Evolutionary conservation across 2,888 invertebrate species (phyloP), one percentile per base, ranked within the genome.

Genomic region (Hirtodrosophila cameraria): DNA sequence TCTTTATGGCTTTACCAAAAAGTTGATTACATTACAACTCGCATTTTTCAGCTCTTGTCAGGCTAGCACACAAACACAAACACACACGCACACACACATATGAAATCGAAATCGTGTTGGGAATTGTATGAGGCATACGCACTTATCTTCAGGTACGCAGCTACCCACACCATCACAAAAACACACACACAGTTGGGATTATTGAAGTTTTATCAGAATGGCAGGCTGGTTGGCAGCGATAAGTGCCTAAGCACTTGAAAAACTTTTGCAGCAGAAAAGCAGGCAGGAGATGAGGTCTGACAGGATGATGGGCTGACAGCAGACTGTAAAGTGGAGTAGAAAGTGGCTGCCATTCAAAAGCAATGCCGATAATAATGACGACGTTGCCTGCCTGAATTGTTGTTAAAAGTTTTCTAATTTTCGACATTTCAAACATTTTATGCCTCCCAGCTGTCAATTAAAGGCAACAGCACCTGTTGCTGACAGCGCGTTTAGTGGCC

Each of bases 391-490:
- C 50, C 46, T 35, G 73, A 72, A 76, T 79, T 79, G 75, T 78
- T 85, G 85, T 77, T 83, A 83, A 83, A 85, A 83, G 83, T 83
- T 83, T 83, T 83, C 86, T 85, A 85, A 85, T 83, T 82, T 85
- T 80, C 82, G 71, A 77, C 83, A 83, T 83, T 83, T 83, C 80
- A 60, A 85, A 83, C 75, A 83, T 83, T 80, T 83, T 73, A 83
- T 85, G 82, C 78, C 86, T 78, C 59, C 75, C 69, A 85, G 83
- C 86, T 83, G 82, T 85, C 82, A 83, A 83, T 85, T 83, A 83
- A 85, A 73, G 81, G 72, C 76, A 67, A 70, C 76, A 69, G 66
- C 85, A 86, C 87, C 87, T 86, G 85, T 86, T 86, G 87, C 87
- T 74, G 75, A 75, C 85, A 83, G 69, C 48, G 23, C 36, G 45